A percentile compares a stretch with the other conserved stretches of the same genome.
Conservation (phyloP, 2,113 vertebrate genomes). For the Addax nasomaculatus region DNA sequence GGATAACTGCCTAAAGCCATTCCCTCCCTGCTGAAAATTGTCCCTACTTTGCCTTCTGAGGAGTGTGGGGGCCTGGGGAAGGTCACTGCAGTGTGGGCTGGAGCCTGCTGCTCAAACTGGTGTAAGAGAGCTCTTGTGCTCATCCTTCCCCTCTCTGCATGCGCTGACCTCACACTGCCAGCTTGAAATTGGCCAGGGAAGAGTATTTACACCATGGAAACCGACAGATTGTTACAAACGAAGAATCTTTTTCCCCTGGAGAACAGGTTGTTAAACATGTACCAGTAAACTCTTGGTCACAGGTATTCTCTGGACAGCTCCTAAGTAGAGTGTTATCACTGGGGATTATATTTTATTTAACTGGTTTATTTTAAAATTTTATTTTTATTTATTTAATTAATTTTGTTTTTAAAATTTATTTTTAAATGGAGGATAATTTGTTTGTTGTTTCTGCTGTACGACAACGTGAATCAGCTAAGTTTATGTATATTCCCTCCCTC, state of each 20-base stretch:
- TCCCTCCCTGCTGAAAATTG: not conserved
- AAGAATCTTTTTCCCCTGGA: not conserved
- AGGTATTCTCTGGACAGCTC: not conserved
- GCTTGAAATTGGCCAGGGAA: not conserved
- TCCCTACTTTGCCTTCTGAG: not conserved
- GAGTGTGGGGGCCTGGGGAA: not conserved
- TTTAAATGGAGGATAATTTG: not conserved
- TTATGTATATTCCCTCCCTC: not conserved
- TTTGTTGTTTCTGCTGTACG: not conserved
- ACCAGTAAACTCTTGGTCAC: too few relatives aligned
- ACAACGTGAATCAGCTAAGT: not conserved
- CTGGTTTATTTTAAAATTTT: not conserved
- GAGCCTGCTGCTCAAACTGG: not conserved
- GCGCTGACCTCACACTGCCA: not conserved
- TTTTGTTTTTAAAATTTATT: not conserved
- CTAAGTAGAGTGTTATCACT: not conserved
- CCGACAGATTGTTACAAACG: not conserved
- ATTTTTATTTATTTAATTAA: not conserved
- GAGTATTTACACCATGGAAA: not conserved
- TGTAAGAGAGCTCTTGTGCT: not conserved
- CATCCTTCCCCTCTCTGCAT: not conserved
- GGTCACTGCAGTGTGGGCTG: fast-evolving
- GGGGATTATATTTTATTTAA: not conserved
- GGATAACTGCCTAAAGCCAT: constrained; percentile 23
- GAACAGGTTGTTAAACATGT: not conserved